Base-by-base conservation (phyloP, 2,888 invertebrate genomes). In the Heteromyza rotundicornis region DNA sequence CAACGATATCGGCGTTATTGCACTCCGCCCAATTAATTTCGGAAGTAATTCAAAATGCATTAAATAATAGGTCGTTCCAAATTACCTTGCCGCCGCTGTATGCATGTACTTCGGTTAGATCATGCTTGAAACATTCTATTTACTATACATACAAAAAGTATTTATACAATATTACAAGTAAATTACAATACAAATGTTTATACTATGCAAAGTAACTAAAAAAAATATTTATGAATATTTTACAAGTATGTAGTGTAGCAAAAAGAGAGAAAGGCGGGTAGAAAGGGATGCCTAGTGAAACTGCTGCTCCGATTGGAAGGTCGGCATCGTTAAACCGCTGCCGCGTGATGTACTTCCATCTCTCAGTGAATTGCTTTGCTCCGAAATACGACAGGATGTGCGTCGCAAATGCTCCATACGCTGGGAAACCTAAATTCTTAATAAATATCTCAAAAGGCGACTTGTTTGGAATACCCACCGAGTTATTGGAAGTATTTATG, bases 381-480 rank as follows among this genome's bases (percentile, higher is more conserved):
- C 60, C 20, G 70, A 62, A 10, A 79, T 35, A 2, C 77, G 77
- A 17, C 64, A 64, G 1, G 72, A 69, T 17, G 77, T 70, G 22
- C 47, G 57, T 12, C 65, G 64, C 62, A 80, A 59, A 44, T 52
- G 50, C 40, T 63, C 68, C 52, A 77, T 16, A 2, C 77, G 71
- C 7, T 70, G 60, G 49, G 60, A 24, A 62, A 80, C 69, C 78
- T 80, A 65, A 57, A 44, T n/a, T n/a, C 57, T 58, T 40, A 52
- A 53, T 40, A 2, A 58, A 50, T n/a, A n/a, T n/a, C 14, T 12
- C 27, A 27, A 7, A 7, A 27, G 27, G 10, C 27, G 27, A 27
- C 10, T 27, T 27, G 5, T 27, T 27, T 27, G 27, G 27, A 16
- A 7, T 19, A 68, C 71, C 71, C 68, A 79, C 70, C 67, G 65